Evolutionary conservation across 2,888 invertebrate species (phyloP), one percentile per base, ranked within the genome.

Genomic region (Dorcus parallelipipedus): DNA sequence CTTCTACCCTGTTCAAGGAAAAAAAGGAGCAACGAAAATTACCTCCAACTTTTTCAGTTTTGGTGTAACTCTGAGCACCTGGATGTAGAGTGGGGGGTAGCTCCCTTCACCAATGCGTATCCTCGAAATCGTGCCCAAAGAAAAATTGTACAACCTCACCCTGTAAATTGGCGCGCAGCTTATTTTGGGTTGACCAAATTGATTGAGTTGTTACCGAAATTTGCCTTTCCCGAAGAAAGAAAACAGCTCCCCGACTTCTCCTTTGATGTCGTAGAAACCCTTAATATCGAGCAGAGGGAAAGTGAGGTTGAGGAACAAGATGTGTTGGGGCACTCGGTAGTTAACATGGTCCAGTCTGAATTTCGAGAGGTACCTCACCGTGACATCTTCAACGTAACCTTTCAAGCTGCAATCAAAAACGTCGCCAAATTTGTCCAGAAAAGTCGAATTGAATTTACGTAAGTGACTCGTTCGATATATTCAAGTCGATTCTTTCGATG

Each of bases 401-500:
- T 71, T 70, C 52, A 77, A 65, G 43, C 78, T 78, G 17, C 38
- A 54, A 52, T 14, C 6, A 52, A 26, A 52, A 6, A 52, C 47
- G 8, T 23, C 14, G 47, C 9, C 6, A 33, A 49, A 33, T 33
- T 33, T n/a, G 23, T 49, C 17, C 4, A 8, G 9, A 33, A 10
- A 14, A 33, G 20, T 50, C 20, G 39, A 8, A 20, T 26, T 42
- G 26, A 33, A 66, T 69, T 69, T 68, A 78, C 78, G 65, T 68
- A 52, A 75, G 73, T 14, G 74, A 70, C 56, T 78, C 76, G 51
- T 77, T 76, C 20, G 69, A 68, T 33, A 79, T 72, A 60, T 77
- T 72, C 43, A 79, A 73, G 55, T 77, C 74, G n/a, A 78, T 71
- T 61, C 73, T 70, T 38, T 75, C 74, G 23, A 79, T 73, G 54